Evolutionary conservation across 2,113 vertebrate genomes (phyloP), one percentile per base, ranked within the genome.

Genomic region (Corythornis cristatus): DNA sequence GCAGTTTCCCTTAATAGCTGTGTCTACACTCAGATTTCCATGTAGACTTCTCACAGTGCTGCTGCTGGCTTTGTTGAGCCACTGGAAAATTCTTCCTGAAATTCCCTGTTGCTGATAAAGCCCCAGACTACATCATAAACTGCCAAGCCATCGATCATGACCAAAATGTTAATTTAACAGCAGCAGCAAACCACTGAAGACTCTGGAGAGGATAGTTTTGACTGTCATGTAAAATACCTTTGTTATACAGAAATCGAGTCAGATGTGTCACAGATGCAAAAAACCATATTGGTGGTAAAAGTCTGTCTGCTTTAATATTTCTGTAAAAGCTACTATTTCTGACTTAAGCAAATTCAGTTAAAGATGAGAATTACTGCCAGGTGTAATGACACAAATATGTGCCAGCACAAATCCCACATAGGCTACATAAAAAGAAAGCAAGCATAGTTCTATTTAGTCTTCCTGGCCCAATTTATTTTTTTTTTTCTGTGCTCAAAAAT

Each of bases 61-160:
- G 40, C 72, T 78, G 56, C 58, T 54, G 84, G 26, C n/a, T 92
- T 82, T 16, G 7, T 74, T 70, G 66, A 91, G 65, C 76, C 70
- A 91, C 70, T 61, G 61, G 73, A 83, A 90, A 93, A 86, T 83
- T 88, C 66, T 73, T 71, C 72, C 72, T 65, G 45, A 90, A 67
- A 79, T 72, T 86, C 54, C 29, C 16, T 3, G 1, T 20, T 53
- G 80, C 33, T 80, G 81, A 89, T 62, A 79, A 71, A 66, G 62
- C 25, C 46, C 45, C 65, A 66, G 45, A 83, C 71, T 61, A 71
- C n/a, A 82, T 50, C 43, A 86, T 35, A 78, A 84, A 14, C 42
- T 89, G 66, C 48, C 74, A 65, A 89, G 75, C 51, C 1, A 0
- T 82, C 64, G 40, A 42, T 72, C 46, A 28, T 20, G 61, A 76